Evolutionary conservation across 2,113 vertebrate species (phyloP).

Genomic region (Pluvianellus socialis): DNA sequence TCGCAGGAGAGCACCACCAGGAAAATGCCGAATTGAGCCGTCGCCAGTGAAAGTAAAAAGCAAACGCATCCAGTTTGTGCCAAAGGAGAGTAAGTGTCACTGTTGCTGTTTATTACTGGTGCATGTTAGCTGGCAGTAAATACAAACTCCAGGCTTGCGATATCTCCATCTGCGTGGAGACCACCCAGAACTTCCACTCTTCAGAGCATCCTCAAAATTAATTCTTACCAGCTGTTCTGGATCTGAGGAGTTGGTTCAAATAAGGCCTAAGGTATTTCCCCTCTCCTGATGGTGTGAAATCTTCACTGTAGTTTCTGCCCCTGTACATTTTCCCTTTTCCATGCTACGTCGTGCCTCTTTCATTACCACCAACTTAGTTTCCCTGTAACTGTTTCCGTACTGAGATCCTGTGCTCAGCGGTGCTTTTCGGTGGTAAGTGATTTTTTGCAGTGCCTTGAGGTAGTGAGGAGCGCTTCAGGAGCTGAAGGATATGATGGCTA

Average conservation of each 20-base stretch:
- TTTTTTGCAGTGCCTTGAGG: neutral
- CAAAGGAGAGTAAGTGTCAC: slow-evolving; percentile 88
- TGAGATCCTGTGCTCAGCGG: neutral
- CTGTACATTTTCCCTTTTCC: neutral
- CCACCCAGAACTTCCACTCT: neutral
- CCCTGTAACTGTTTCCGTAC: neutral
- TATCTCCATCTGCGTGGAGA: neutral
- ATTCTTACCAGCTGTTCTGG: slow-evolving; percentile 4
- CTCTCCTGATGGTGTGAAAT: neutral
- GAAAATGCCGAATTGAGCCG: slow-evolving; percentile 84
- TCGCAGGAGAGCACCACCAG: slow-evolving; percentile 87
- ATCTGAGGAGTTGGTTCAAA: neutral
- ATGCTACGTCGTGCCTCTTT: neutral
- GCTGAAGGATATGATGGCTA: neutral
- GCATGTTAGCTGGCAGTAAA: neutral
- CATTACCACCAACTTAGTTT: neutral
- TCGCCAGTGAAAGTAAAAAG: slow-evolving; percentile 84
- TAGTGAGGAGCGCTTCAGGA: neutral
- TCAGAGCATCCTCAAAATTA: neutral
- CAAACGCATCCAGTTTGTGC: slow-evolving; percentile 79
- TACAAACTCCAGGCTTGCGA: neutral
- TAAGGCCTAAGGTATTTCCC: neutral
- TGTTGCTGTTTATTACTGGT: neutral
- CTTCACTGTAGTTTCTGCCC: neutral
- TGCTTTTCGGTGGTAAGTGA: neutral